These are phyloP conservation scores for Ethmia dodecea DNA, from an alignment of 2,888 invertebrate species.

Conservation along the genomic window DNA sequence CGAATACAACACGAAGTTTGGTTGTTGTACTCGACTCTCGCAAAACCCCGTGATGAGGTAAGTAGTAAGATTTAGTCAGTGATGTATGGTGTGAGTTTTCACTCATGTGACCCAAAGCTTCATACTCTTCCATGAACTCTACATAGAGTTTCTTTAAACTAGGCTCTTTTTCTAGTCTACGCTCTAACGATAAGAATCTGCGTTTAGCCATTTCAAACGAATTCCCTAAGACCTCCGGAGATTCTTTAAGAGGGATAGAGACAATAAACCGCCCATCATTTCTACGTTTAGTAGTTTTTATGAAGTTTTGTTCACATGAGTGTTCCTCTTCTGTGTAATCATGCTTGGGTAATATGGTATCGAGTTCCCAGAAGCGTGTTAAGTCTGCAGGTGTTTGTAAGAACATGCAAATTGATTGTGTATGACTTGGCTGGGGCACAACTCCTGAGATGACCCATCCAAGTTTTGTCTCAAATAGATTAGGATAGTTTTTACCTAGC, in stretches of 20 bases:
- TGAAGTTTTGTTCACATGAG: conserved; percentile 13
- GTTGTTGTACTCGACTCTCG: conserved; percentile 16
- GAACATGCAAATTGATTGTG: not conserved
- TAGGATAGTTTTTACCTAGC: conserved; percentile 9
- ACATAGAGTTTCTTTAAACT: too few species aligned
- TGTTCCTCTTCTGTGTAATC: conserved; percentile 7
- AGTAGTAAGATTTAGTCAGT: too few species aligned
- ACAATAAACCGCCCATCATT: conserved; percentile 10
- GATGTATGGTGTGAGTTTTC: too few species aligned
- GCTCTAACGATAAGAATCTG: too few species aligned
- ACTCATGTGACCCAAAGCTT: too few species aligned
- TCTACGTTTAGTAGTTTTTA: conserved; percentile 10
- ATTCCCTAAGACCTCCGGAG: too few species aligned
- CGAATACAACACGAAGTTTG: conserved; percentile 17
- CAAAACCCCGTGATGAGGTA: too few species aligned
- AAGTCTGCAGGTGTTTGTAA: not conserved
- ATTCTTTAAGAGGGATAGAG: too few species aligned
- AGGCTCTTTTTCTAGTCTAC: too few species aligned
- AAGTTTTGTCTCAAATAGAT: conserved; percentile 7
- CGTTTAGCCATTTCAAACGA: too few species aligned
- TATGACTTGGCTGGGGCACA: not conserved
- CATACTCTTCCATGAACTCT: too few species aligned
- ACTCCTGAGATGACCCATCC: not conserved
- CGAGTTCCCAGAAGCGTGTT: conserved; percentile 6
- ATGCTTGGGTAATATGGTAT: not conserved